These are phyloP conservation scores for Seriola dumerili DNA, from an alignment of 2,113 vertebrate species.

Conservation along the genomic window DNA sequence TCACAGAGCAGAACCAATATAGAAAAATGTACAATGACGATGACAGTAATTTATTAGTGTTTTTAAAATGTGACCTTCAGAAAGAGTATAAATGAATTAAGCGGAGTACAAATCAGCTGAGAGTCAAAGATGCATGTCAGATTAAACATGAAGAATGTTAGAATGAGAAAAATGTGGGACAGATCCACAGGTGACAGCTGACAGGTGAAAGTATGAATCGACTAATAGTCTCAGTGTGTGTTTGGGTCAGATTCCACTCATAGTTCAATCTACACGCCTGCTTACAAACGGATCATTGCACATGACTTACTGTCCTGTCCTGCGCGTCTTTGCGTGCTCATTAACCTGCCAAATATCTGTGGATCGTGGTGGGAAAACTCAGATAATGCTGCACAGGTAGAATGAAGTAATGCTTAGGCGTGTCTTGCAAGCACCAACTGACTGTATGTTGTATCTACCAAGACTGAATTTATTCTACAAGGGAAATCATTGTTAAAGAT, in stretches of 20 bases:
- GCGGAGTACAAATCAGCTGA: neutral
- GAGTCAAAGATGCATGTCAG: neutral
- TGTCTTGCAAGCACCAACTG: neutral
- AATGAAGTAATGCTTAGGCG: too few species aligned
- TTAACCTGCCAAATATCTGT: neutral
- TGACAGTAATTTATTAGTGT: too few species aligned
- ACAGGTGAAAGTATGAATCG: slow-evolving; percentile 27
- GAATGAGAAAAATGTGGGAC: neutral
- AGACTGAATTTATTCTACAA: neutral
- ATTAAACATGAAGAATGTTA: neutral
- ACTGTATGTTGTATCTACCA: neutral
- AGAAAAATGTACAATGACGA: too few species aligned
- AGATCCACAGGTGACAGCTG: slow-evolving; percentile 3
- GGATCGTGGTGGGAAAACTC: neutral
- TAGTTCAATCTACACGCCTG: slow-evolving; percentile 5
- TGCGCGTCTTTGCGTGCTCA: neutral
- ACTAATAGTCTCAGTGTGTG: neutral
- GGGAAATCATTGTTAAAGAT: neutral
- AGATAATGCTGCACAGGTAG: neutral
- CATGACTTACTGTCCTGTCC: neutral
- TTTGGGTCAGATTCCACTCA: neutral
- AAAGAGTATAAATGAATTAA: neutral
- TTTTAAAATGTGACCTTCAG: too few species aligned
- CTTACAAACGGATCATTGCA: neutral
- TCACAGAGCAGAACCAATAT: too few species aligned